Evolutionary conservation across 1,140 invertebrate species (phyloP).

Genomic region (Drosophila insularis): DNA sequence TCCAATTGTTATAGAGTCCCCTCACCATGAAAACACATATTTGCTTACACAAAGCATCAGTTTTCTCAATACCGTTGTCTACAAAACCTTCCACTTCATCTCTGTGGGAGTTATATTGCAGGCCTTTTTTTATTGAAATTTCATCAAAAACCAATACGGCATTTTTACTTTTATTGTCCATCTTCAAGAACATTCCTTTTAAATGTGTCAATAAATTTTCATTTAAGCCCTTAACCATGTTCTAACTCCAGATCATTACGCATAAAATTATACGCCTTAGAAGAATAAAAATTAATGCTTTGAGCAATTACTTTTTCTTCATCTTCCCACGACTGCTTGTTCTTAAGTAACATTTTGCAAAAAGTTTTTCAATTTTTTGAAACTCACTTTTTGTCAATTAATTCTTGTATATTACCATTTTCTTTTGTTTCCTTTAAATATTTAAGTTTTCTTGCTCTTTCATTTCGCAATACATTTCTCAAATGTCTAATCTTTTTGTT

Average conservation of each 20-base stretch:
- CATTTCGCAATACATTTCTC: background rate
- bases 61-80: slow-evolving; percentile 9
- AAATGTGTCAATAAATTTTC: background rate
- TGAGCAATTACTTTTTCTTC: no score
- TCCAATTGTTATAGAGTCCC: slow-evolving; percentile 4
- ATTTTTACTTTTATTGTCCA: slow-evolving; percentile 1
- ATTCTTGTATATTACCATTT: no score
- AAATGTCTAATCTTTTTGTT: background rate
- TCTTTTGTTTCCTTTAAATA: slow-evolving; percentile 1
- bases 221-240: no score
- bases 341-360: background rate
- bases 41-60: background rate
- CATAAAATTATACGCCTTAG: no score
- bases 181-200: background rate
- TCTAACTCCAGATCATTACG: no score
- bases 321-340: slow-evolving; percentile 4
- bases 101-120: slow-evolving; percentile 3
- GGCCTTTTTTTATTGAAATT: slow-evolving; percentile 5
- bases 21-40: slow-evolving; percentile 12
- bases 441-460: background rate
- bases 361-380: background rate
- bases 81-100: slow-evolving; percentile 18
- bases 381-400: background rate
- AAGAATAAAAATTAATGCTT: no score
- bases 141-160: slow-evolving; percentile 12